Evolutionary conservation across 92 coral and sea anemone genomes (phyloP).

Genomic region (Phenganax stokvisi): DNA sequence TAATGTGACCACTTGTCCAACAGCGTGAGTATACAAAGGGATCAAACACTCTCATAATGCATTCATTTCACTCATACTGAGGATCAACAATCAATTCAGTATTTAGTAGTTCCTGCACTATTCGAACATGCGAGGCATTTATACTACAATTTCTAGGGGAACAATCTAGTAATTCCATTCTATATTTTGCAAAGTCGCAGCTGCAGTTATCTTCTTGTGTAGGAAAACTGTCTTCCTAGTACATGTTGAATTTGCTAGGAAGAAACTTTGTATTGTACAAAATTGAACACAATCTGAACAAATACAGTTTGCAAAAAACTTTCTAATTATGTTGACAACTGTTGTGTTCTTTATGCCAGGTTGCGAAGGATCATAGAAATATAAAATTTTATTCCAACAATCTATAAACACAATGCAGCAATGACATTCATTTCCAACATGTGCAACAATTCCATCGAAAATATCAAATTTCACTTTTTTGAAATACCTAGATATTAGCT

Average conservation of each 20-base stretch:
- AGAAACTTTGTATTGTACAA: background rate
- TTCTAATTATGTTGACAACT: background rate
- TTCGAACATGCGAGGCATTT: background rate
- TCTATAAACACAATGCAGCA: background rate
- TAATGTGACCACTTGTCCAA: background rate
- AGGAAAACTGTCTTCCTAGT: background rate
- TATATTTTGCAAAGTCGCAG: slow-evolving; percentile 50
- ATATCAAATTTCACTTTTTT: background rate
- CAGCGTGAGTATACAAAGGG: background rate
- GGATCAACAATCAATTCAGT: background rate
- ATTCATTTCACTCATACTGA: background rate
- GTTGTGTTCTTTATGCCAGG: background rate
- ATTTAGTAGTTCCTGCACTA: background rate
- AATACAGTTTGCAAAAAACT: background rate
- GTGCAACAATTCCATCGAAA: background rate
- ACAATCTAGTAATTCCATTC: background rate
- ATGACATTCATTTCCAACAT: background rate
- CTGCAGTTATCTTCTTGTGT: background rate
- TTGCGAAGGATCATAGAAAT: background rate
- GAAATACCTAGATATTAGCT: background rate
- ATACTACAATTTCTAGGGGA: background rate
- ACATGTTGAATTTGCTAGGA: background rate
- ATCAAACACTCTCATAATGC: background rate
- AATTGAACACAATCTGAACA: background rate
- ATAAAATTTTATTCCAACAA: background rate